These are phyloP conservation scores for Chorisops tibialis DNA, from an alignment of 2,888 invertebrate species.

Conservation along the genomic window DNA sequence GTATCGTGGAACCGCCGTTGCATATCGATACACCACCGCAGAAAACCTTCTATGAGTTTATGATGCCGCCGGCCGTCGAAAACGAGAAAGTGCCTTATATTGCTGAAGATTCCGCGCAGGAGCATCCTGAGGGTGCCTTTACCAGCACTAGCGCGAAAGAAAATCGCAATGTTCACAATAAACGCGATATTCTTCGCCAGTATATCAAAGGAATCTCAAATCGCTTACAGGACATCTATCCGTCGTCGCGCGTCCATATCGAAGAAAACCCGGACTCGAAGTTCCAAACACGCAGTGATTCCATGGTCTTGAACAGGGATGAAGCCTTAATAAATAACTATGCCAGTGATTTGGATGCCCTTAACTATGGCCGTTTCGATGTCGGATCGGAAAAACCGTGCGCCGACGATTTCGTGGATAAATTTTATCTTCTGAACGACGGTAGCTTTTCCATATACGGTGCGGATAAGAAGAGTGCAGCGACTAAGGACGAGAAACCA, in stretches of 20 bases:
- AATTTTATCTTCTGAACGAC: conserved; percentile 36
- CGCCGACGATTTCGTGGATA: conserved; percentile 34
- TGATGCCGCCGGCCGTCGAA: conserved; percentile 30
- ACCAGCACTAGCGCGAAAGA: background rate
- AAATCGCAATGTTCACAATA: conserved; percentile 2
- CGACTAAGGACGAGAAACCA: conserved; percentile 6
- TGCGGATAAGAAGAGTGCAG: background rate
- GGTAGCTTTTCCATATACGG: conserved; percentile 27
- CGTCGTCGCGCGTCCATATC: background rate
- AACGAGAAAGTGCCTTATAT: conserved; percentile 31
- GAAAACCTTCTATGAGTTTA: conserved; percentile 35
- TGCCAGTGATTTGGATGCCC: conserved; percentile 27
- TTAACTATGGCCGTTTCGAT: conserved; percentile 19
- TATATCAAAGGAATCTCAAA: conserved; percentile 36
- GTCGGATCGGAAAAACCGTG: background rate
- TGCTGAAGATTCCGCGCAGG: background rate
- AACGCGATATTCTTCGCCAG: conserved; percentile 35
- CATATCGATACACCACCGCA: conserved; percentile 23
- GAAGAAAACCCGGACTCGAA: background rate
- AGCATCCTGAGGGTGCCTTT: background rate
- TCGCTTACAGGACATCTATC: background rate
- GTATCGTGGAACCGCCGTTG: conserved; percentile 13
- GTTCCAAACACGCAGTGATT: background rate
- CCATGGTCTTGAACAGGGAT: background rate
- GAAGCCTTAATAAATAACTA: background rate